Conservation (phyloP, 1,140 invertebrate genomes). For the Drosophila varians region DNA sequence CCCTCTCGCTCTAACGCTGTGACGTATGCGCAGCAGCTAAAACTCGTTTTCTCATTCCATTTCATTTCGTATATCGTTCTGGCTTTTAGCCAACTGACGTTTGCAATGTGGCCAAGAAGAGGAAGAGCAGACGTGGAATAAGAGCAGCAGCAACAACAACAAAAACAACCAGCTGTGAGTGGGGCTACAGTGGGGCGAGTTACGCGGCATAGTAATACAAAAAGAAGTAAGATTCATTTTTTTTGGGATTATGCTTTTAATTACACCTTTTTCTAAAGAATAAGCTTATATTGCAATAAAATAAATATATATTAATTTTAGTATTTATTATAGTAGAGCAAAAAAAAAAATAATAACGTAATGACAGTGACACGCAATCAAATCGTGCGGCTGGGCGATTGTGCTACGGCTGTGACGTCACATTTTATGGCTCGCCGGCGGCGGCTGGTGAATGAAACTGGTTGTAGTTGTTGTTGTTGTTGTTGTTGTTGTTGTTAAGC, state of each 20-base stretch:
- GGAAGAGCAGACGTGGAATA: conserved; percentile 8
- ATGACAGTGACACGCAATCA: conserved; percentile 47
- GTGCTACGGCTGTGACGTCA: conserved; percentile 50
- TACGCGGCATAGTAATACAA: background rate
- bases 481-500: conserved; percentile 25
- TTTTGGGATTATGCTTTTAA: no score
- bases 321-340: background rate
- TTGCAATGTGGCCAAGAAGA: conserved; percentile 38
- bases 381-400: conserved; percentile 18
- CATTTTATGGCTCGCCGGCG: conserved; percentile 25
- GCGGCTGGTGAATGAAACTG: conserved; percentile 52
- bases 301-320: background rate
- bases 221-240: no score
- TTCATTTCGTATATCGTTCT: conserved; percentile 20
- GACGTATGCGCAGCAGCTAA: conserved; percentile 73
- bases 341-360: background rate
- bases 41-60: conserved; percentile 71
- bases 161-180: conserved; percentile 27
- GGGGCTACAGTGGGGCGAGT: conserved; percentile 57
- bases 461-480: conserved; percentile 39
- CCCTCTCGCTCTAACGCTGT: conserved; percentile 34
- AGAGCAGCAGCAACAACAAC: conserved; percentile 18
- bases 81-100: conserved; percentile 59
- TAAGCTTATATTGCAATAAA: background rate
- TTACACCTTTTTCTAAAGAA: no score